A percentile compares a stretch with the other conserved stretches of the same genome.
Evolutionary conservation across 2,797 vertebrate genomes (phyloP).

Genomic region (Phoeniculus purpureus): DNA sequence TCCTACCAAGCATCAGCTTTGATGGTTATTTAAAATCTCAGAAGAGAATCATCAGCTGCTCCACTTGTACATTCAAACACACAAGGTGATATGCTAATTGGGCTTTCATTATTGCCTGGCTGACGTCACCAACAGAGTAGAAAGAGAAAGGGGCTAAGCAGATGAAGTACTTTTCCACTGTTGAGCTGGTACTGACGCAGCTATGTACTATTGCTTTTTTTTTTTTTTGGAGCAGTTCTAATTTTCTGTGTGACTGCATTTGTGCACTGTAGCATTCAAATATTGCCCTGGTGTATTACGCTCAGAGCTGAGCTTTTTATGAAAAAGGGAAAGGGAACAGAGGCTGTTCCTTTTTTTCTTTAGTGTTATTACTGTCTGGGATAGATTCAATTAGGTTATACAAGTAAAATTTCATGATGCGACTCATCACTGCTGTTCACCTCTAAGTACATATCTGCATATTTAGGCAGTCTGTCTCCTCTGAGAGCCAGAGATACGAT

Average conservation of each 20-base stretch:
- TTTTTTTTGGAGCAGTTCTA: slow-evolving; percentile 19
- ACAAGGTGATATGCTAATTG: slow-evolving; percentile 66
- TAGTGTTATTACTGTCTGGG: slow-evolving; percentile 16
- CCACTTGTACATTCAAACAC: slow-evolving; percentile 21
- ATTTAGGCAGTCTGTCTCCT: neutral
- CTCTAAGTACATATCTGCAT: neutral
- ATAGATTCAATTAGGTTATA: slow-evolving; percentile 36
- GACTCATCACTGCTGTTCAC: neutral
- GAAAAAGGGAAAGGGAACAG: neutral
- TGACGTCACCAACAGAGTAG: slow-evolving; percentile 40
- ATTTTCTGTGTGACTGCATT: slow-evolving; percentile 69
- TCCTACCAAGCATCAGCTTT: slow-evolving; percentile 35
- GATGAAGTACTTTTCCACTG: slow-evolving; percentile 61
- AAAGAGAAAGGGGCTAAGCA: slow-evolving; percentile 19
- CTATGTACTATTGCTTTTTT: neutral
- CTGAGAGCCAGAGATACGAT: neutral
- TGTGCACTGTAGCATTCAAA: slow-evolving; percentile 58
- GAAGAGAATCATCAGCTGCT: slow-evolving; percentile 46
- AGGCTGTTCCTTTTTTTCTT: neutral
- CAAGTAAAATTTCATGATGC: slow-evolving; percentile 14
- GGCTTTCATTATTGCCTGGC: slow-evolving; percentile 52
- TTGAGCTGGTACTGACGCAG: slow-evolving; percentile 30
- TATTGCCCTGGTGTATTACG: slow-evolving; percentile 33
- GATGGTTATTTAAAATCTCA: slow-evolving; percentile 48
- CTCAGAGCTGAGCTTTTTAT: slow-evolving; percentile 33